Percentiles rank a stretch among this genome's conserved stretches.
These are phyloP conservation scores for Argyra leucocephala DNA, from an alignment of 2,888 invertebrate genomes.

Conservation along the genomic window DNA sequence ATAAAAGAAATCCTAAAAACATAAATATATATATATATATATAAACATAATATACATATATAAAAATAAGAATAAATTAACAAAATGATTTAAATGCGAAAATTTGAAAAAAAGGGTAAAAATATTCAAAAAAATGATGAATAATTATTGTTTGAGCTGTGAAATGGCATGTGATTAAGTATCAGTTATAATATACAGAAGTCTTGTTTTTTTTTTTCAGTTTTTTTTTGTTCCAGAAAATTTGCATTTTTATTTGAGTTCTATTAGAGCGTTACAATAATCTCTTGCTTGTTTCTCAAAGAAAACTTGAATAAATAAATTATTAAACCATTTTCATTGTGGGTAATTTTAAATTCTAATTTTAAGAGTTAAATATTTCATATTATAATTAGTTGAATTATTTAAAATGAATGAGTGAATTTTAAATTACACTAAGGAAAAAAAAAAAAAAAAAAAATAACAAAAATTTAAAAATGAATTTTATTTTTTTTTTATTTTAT, in stretches of 20 bases:
- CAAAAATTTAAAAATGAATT: no score
- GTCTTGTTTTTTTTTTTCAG: not conserved
- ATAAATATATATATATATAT: no score
- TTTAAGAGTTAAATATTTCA: not conserved
- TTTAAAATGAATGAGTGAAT: no score
- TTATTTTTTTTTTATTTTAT: no score
- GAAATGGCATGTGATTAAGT: slow-evolving; percentile 1
- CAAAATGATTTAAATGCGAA: not conserved
- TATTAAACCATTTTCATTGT: not conserved
- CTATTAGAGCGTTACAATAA: no score
- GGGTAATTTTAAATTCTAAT: slow-evolving; percentile 2
- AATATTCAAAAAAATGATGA: not conserved
- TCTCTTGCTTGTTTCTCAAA: no score
- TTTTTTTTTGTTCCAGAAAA: not conserved
- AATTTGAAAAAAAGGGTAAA: not conserved
- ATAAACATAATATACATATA: no score
- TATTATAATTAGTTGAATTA: no score
- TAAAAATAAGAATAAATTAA: no score
- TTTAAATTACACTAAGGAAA: no score
- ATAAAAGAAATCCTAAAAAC: no score
- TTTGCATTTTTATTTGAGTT: not conserved
- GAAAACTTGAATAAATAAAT: not conserved
- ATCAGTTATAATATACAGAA: not conserved
- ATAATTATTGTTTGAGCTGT: not conserved
- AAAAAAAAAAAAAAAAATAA: no score